These are phyloP conservation scores for Nothoprocta pentlandii DNA, from an alignment of 2,113 vertebrate species.

Conservation along the genomic window DNA sequence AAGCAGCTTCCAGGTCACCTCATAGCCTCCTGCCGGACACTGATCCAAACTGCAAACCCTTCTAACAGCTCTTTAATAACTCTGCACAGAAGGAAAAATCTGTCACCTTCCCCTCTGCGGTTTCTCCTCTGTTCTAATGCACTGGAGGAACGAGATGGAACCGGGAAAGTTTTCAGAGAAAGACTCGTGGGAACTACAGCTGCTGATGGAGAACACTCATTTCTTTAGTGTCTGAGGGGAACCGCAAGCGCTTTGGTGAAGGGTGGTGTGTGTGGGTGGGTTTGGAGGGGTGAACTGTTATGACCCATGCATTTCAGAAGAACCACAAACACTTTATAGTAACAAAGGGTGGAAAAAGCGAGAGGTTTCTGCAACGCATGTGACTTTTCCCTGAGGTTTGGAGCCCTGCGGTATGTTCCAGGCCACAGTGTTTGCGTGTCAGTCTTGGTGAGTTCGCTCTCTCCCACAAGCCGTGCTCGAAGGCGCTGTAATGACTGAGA, in stretches of 20 bases:
- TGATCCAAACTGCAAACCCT: conserved; percentile 65
- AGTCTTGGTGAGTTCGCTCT: not conserved
- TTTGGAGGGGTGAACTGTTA: conserved; percentile 61
- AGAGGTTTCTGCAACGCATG: conserved; percentile 61
- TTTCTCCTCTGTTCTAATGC: conserved; percentile 61
- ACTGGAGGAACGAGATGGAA: conserved; percentile 49
- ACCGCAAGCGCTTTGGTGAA: conserved; percentile 55
- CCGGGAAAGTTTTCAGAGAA: conserved; percentile 68
- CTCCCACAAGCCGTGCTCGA: not conserved
- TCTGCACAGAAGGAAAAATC: conserved; percentile 66
- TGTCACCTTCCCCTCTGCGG: conserved; percentile 73
- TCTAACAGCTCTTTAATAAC: conserved; percentile 68
- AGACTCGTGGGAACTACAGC: conserved; percentile 72
- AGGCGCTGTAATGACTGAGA: conserved; percentile 12
- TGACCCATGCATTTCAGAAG: conserved; percentile 66
- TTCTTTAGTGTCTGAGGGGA: conserved; percentile 63
- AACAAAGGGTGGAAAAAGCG: conserved; percentile 78
- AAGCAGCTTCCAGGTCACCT: conserved; percentile 61
- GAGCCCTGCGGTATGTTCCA: conserved; percentile 53
- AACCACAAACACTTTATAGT: conserved; percentile 78
- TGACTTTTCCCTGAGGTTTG: conserved; percentile 74
- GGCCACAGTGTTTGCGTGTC: conserved; percentile 60
- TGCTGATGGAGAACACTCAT: conserved; percentile 47
- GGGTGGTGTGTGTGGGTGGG: conserved; percentile 62
- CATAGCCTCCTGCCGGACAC: conserved; percentile 59